A percentile compares a stretch with the other conserved stretches of the same genome.
These are phyloP conservation scores for Epirrhoe alternata DNA, from an alignment of 2,888 invertebrate species.

Conservation along the genomic window DNA sequence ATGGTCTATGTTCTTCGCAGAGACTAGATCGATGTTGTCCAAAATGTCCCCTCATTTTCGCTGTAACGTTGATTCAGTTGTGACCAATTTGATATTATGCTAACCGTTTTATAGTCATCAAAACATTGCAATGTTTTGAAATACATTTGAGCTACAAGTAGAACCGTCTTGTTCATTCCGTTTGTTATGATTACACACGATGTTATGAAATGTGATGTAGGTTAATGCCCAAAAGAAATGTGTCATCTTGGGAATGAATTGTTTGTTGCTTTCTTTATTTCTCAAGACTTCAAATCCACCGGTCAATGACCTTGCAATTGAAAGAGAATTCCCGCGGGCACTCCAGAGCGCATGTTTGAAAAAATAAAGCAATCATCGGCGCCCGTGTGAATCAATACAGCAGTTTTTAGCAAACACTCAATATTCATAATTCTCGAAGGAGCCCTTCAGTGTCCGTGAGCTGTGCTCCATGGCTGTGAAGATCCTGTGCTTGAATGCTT, in stretches of 20 bases:
- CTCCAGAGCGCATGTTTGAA: background rate
- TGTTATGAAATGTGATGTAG: background rate
- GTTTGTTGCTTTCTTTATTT: too few relatives aligned
- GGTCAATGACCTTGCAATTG: background rate
- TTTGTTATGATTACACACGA: background rate
- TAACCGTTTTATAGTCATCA: slow-evolving; percentile 22
- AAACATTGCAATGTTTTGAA: slow-evolving; percentile 32
- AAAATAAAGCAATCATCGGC: background rate
- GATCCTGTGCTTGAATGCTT: background rate
- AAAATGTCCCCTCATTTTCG: slow-evolving; percentile 11
- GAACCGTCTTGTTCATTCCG: background rate
- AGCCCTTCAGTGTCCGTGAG: background rate
- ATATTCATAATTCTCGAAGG: slow-evolving; percentile 1
- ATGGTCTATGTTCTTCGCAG: slow-evolving; percentile 2
- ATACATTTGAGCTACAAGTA: background rate
- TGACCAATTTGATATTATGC: slow-evolving; percentile 9
- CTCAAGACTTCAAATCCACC: too few relatives aligned
- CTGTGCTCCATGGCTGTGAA: background rate
- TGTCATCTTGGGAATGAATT: too few relatives aligned
- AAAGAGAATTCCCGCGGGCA: background rate
- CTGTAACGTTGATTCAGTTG: slow-evolving; percentile 9
- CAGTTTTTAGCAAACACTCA: background rate
- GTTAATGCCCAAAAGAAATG: background rate
- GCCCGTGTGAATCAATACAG: background rate
- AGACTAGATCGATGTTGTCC: slow-evolving; percentile 13